phyloP scores from a whole-genome alignment of 2,113 vertebrate genomes.

The Cisticola juncidis region DNA sequence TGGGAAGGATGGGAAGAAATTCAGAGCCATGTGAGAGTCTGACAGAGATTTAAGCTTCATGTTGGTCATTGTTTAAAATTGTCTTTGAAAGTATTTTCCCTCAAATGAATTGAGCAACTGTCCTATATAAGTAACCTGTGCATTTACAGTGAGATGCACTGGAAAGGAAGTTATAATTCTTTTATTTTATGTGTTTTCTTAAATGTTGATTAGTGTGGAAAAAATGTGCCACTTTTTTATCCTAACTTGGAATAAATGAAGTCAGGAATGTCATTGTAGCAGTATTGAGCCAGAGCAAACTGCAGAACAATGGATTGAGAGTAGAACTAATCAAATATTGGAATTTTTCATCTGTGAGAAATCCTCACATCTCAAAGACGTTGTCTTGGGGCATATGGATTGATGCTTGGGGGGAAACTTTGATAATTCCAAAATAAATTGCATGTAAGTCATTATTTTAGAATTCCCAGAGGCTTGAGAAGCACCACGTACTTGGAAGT shows the following conservation, averaged over 20 bases:
- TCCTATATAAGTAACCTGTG: not conserved
- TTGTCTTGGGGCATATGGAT: not conserved
- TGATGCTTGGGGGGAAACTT: not conserved
- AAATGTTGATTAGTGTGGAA: not conserved
- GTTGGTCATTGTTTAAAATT: not conserved
- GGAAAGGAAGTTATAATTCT: not conserved
- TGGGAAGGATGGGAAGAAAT: not conserved
- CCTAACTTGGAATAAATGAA: not conserved
- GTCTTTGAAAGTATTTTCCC: not conserved
- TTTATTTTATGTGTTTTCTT: not conserved
- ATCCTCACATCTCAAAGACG: not conserved
- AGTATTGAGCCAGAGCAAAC: not conserved
- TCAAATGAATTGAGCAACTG: not conserved
- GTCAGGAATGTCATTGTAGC: not conserved
- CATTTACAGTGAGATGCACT: not conserved
- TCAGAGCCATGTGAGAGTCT: not conserved
- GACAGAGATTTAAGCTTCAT: not conserved
- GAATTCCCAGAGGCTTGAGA: not conserved
- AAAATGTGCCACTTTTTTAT: not conserved
- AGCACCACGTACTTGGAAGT: not conserved
- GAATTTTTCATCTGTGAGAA: not conserved
- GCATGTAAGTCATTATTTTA: not conserved
- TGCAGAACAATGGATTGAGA: not conserved
- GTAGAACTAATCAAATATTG: not conserved
- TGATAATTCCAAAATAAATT: not conserved